These are phyloP conservation scores for Apamea monoglypha DNA, from an alignment of 2,888 invertebrate species.

Conservation along the genomic window DNA sequence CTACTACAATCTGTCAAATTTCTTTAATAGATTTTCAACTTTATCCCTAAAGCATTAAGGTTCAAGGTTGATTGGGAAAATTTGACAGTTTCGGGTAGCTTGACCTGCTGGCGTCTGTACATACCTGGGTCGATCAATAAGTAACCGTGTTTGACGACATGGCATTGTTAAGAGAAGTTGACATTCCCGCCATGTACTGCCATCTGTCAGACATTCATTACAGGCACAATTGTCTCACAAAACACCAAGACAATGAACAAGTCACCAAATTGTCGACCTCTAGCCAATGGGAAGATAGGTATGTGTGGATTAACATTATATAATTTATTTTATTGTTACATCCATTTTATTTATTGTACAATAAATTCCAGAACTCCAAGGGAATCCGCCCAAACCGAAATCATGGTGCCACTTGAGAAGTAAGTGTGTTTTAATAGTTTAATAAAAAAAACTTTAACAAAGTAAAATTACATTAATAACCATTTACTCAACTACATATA, in stretches of 20 bases:
- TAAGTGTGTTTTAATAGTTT: slow-evolving; percentile 5
- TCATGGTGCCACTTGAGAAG: not conserved
- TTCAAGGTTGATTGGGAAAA: too few species aligned
- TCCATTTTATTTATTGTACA: not conserved
- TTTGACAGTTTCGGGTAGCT: too few species aligned
- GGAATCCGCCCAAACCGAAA: not conserved
- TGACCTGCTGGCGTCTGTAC: too few species aligned
- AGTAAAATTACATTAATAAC: not conserved
- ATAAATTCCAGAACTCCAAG: slow-evolving; percentile 22
- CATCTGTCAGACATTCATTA: not conserved
- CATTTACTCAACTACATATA: not conserved
- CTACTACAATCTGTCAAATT: too few species aligned
- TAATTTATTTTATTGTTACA: not conserved
- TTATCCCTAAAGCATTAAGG: too few species aligned
- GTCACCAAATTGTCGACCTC: slow-evolving; percentile 70
- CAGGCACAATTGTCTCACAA: slow-evolving; percentile 54
- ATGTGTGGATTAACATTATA: slow-evolving; percentile 33
- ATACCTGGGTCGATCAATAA: not conserved
- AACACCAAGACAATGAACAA: slow-evolving; percentile 64
- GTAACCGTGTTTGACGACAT: too few species aligned
- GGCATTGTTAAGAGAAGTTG: too few species aligned
- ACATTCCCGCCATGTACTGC: too few species aligned
- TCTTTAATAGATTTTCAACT: too few species aligned
- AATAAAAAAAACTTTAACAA: not conserved
- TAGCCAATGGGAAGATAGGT: slow-evolving; percentile 69